Conservation (phyloP, 2,113 vertebrate species). For the Promerops cafer region DNA sequence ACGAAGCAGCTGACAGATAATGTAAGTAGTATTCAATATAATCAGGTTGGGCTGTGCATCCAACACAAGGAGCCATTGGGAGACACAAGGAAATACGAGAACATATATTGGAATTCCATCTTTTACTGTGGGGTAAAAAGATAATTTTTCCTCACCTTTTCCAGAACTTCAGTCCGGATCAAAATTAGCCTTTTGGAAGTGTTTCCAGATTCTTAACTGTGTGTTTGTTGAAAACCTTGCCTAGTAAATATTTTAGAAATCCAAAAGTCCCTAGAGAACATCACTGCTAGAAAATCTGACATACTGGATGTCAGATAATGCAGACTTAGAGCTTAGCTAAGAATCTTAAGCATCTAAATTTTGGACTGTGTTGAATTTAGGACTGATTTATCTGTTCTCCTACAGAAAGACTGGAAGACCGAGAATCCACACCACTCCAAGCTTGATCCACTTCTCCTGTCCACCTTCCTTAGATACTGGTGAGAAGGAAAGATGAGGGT, state of each 20-base stretch:
- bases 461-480: background rate
- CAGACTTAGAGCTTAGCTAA: background rate
- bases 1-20: slow-evolving; percentile 13
- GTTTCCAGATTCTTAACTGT: background rate
- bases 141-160: background rate
- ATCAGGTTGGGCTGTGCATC: background rate
- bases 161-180: background rate
- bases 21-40: background rate
- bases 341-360: background rate
- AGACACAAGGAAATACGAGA: background rate
- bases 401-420: background rate
- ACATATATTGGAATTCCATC: background rate
- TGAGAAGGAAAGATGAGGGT: background rate
- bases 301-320: background rate
- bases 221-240: background rate
- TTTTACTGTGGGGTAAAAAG: background rate
- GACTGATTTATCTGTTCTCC: background rate
- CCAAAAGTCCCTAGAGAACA: background rate
- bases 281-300: background rate
- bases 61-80: background rate
- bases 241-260: background rate
- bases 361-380: background rate
- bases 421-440: background rate
- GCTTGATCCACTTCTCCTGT: background rate
- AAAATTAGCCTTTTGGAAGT: background rate